Conservation (phyloP, 2,888 invertebrate genomes). For the Poecilus cupreus region DNA sequence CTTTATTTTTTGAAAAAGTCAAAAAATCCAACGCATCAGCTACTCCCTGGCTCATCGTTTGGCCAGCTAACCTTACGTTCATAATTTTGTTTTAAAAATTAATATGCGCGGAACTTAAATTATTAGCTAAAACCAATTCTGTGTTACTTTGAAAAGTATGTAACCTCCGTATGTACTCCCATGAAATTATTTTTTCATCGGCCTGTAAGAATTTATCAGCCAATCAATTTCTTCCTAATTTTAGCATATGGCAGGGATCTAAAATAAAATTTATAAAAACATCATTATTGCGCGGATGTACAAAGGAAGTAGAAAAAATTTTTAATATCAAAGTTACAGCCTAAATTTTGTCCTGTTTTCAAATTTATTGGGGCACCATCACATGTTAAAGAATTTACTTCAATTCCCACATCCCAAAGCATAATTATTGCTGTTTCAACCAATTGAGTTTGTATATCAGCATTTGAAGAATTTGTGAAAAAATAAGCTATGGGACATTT, state of each 20-base stretch:
- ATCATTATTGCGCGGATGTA: background rate
- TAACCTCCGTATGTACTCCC: background rate
- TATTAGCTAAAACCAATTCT: conserved; percentile 11
- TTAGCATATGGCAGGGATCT: conserved; percentile 2
- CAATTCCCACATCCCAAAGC: background rate
- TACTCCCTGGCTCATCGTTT: conserved; percentile 64
- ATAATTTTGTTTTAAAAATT: conserved; percentile 42
- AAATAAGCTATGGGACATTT: conserved; percentile 26
- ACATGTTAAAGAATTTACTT: conserved; percentile 13
- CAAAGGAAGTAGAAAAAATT: background rate
- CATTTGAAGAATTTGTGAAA: background rate
- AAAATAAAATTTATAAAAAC: background rate
- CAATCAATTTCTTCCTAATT: background rate
- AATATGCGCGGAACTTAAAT: conserved; percentile 4
- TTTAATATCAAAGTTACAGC: background rate
- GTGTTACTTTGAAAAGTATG: background rate
- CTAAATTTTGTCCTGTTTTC: conserved; percentile 28
- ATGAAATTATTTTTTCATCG: background rate
- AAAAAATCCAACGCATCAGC: conserved; percentile 63
- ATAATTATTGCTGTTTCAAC: background rate
- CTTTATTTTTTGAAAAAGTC: conserved; percentile 1
- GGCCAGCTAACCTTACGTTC: conserved; percentile 63
- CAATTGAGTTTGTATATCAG: background rate
- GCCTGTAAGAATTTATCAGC: conserved; percentile 6
- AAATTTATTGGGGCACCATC: conserved; percentile 9